Conservation (phyloP, 2,888 invertebrate species). For the Pherbina coryleti region DNA sequence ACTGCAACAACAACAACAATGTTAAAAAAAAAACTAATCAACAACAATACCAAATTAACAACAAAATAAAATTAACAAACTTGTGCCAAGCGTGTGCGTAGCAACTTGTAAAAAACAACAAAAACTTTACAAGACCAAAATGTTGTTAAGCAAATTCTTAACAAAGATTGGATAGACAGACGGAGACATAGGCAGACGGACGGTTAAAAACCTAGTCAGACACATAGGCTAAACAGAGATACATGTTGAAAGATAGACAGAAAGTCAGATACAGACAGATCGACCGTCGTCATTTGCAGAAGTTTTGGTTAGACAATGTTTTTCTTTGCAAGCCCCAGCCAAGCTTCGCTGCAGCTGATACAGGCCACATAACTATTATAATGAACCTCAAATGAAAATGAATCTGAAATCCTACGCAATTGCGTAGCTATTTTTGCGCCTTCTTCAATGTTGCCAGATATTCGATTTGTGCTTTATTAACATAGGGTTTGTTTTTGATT, state of each 20-base stretch:
- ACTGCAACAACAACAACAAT: neutral
- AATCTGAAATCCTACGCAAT: constrained; percentile 6
- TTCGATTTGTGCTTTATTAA: neutral
- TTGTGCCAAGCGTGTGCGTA: constrained; percentile 9
- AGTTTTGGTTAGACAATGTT: neutral
- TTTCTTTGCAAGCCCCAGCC: neutral
- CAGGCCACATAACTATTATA: neutral
- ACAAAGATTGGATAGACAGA: neutral
- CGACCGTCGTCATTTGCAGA: neutral
- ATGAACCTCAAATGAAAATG: neutral
- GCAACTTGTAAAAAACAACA: neutral
- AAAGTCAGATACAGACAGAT: neutral
- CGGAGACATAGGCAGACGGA: neutral
- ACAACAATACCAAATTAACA: neutral
- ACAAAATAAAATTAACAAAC: neutral
- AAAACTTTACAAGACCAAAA: neutral
- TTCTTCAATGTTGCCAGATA: neutral
- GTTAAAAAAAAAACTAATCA: neutral
- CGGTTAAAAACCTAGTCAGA: neutral
- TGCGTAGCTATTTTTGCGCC: neutral
- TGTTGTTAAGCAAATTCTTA: neutral
- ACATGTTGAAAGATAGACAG: neutral
- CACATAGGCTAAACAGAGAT: neutral
- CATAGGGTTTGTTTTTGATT: neutral
- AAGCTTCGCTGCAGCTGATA: neutral